Base-by-base conservation (phyloP, 2,888 invertebrate genomes). In the Drosophila planitibia region DNA sequence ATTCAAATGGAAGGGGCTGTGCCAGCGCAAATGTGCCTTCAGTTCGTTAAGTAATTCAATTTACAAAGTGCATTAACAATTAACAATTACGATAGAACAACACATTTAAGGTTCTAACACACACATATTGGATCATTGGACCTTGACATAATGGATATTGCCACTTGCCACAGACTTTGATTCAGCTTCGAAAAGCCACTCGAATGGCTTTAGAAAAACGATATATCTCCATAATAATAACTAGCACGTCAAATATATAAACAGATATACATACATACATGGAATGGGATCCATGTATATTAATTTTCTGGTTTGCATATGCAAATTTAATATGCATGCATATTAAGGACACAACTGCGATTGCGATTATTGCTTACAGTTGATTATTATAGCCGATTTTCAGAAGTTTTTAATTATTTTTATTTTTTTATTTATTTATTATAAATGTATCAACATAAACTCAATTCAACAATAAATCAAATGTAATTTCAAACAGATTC, bases 1-100 rank as follows among this genome's bases (percentile, higher is more conserved):
- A 75, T 59, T 75, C 35, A 44, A 69, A 33, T 25, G 30, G 49
- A 65, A 55, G 70, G 52, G 58, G 67, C 57, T 52, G 49, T 25
- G 37, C 37, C 41, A 30, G n/a, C 14, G 28, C 44, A 60, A 79
- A 78, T 63, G 78, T 73, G 78, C 61, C 74, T 73, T 77, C 65
- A 68, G 54, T 55, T 53, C 39, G 72, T 53, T 78, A 81, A 78
- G 82, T 79, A 81, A 79, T 82, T 79, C 47, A 81, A 79, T 79
- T 81, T 68, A 65, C 61, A 76, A 67, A 67, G 55, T 49, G 61
- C 59, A 78, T 67, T 78, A 67, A 51, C 76, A 78, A 72, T 77
- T 74, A 72, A 69, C 59, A 70, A 70, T 75, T 74, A 60, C 63
- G 44, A 51, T 49, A 35, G 30, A 52, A 25, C 22, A 69, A 52